phyloP scores from a whole-genome alignment of 2,888 invertebrate species.

The Drosophila neutralis region DNA sequence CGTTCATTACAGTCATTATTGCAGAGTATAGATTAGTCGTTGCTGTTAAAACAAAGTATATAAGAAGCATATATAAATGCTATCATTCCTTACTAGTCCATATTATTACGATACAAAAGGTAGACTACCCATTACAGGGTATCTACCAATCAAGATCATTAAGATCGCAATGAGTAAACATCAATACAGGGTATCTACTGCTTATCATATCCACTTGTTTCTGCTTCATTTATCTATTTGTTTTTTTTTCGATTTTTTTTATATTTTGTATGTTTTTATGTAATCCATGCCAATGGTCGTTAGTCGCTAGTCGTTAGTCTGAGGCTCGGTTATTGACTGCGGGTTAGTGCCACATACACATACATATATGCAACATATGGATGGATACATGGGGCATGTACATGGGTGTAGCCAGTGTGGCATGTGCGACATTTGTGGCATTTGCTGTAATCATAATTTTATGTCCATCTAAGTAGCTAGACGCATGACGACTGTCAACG shows the following conservation, averaged over 20 bases:
- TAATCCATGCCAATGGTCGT: constrained; percentile 63
- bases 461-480: constrained; percentile 80
- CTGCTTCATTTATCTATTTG: constrained; percentile 1
- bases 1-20: neutral
- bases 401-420: constrained; percentile 13
- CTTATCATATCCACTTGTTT: neutral
- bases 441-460: constrained; percentile 80
- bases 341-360: constrained; percentile 10
- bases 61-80: no score
- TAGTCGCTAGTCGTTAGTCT: constrained; percentile 66
- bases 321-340: constrained; percentile 67
- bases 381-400: neutral
- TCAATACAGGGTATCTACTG: neutral
- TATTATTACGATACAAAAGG: neutral
- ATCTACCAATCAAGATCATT: neutral
- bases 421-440: constrained; percentile 71
- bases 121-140: neutral
- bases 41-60: neutral
- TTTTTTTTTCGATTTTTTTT: neutral
- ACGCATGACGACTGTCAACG: constrained; percentile 74
- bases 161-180: neutral
- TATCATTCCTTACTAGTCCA: neutral
- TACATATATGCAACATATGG: neutral
- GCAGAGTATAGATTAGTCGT: neutral
- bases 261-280: constrained; percentile 16